Conservation (phyloP, 2,113 vertebrate species). For the Aspiorhynchus laticeps region DNA sequence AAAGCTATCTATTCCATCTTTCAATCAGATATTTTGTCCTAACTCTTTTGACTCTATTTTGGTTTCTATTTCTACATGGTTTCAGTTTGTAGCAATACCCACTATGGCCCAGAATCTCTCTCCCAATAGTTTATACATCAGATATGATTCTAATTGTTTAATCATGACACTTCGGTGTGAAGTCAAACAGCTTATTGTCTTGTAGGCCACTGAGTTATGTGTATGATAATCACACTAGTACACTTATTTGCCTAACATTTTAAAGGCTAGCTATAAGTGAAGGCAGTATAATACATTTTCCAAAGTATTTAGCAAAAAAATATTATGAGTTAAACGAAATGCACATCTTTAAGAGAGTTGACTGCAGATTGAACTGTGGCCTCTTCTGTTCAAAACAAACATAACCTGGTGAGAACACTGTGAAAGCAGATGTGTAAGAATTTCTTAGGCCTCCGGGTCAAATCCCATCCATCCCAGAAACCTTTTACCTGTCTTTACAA, state of each 20-base stretch:
- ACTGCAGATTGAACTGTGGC: not conserved
- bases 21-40: not conserved
- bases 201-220: not conserved
- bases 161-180: too few species aligned
- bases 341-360: not conserved
- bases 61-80: not conserved
- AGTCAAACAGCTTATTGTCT: not conserved
- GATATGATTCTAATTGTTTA: not conserved
- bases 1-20: not conserved
- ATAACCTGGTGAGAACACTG: not conserved
- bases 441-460: not conserved
- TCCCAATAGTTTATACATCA: not conserved
- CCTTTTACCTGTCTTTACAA: not conserved
- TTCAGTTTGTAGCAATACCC: not conserved
- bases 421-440: not conserved
- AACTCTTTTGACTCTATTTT: not conserved
- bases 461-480: not conserved
- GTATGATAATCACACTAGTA: not conserved
- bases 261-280: not conserved
- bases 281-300: not conserved
- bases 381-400: not conserved
- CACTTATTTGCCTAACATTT: not conserved
- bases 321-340: too few species aligned
- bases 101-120: not conserved
- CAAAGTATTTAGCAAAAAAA: too few species aligned